Conservation (phyloP, 2,113 vertebrate species). For the Percopsis transmontana region DNA sequence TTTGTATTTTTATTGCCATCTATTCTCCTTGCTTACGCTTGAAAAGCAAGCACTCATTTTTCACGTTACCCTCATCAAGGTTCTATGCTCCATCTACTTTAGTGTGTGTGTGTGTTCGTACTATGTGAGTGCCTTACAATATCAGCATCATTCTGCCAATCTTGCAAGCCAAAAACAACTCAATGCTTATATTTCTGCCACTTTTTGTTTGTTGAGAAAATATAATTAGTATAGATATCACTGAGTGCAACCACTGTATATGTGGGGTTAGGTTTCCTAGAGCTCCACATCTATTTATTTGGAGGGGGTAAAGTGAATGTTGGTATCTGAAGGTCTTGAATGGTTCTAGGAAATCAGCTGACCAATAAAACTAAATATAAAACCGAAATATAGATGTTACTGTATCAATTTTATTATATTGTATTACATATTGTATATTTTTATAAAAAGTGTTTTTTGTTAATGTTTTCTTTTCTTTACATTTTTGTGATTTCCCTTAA, state of each 20-base stretch:
- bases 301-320: conserved; percentile 44
- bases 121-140: neutral
- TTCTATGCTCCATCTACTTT: neutral
- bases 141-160: neutral
- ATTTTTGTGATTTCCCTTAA: too few relatives aligned
- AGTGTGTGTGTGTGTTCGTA: neutral
- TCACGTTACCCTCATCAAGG: conserved; percentile 16
- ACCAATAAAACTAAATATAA: conserved; percentile 7
- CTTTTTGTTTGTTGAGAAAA: conserved; percentile 32
- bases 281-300: conserved; percentile 51
- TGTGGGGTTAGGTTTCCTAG: conserved; percentile 36
- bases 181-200: neutral
- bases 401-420: too few relatives aligned
- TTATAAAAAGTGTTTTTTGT: too few relatives aligned
- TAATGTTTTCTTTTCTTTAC: too few relatives aligned
- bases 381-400: too few relatives aligned
- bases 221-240: conserved; percentile 42
- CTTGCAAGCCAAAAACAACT: conserved; percentile 1
- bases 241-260: conserved; percentile 40
- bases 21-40: conserved; percentile 6
- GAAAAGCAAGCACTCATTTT: conserved; percentile 1
- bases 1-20: conserved; percentile 53
- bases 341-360: neutral
- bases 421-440: too few relatives aligned
- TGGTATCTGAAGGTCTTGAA: conserved; percentile 24